These are phyloP conservation scores for Trigoniulus corallinus DNA, from an alignment of 1,140 invertebrate species.

Conservation along the genomic window DNA sequence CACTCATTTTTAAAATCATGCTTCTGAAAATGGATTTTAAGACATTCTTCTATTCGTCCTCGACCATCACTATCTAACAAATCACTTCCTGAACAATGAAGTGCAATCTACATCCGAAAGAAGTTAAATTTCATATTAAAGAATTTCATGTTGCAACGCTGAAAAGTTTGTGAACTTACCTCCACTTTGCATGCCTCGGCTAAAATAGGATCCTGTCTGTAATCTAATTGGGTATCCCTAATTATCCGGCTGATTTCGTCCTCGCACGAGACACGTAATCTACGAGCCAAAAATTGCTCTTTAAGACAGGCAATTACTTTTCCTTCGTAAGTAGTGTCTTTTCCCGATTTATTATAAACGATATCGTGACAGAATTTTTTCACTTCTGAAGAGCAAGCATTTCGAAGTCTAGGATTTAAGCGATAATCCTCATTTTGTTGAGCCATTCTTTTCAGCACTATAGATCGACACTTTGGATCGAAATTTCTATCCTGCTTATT, in stretches of 20 bases:
- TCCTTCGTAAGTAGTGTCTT: conserved; percentile 18
- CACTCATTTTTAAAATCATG: not conserved
- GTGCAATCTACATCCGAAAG: conserved; percentile 35
- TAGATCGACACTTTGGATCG: conserved; percentile 64
- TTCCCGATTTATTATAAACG: conserved; percentile 15
- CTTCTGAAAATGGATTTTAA: conserved; percentile 52
- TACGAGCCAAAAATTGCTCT: conserved; percentile 53
- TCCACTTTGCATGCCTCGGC: conserved; percentile 50
- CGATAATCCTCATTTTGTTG: conserved; percentile 84
- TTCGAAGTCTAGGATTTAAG: conserved; percentile 72
- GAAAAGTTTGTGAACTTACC: conserved; percentile 24
- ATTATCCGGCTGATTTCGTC: conserved; percentile 62
- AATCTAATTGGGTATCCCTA: conserved; percentile 70
- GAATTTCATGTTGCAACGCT: too few species aligned
- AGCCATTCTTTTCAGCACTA: conserved; percentile 75
- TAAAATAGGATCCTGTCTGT: conserved; percentile 65
- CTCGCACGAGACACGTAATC: conserved; percentile 54
- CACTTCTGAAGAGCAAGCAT: conserved; percentile 55
- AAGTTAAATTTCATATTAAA: too few species aligned
- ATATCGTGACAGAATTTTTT: conserved; percentile 43
- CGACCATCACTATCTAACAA: conserved; percentile 34
- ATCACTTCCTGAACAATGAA: conserved; percentile 23
- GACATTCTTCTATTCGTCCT: conserved; percentile 60
- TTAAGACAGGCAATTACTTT: conserved; percentile 19
- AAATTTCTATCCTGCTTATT: conserved; percentile 64